Evolutionary conservation across 37 sponge, comb jelly and placozoan species (phyloP).

Genomic region (Agelas oroides): DNA sequence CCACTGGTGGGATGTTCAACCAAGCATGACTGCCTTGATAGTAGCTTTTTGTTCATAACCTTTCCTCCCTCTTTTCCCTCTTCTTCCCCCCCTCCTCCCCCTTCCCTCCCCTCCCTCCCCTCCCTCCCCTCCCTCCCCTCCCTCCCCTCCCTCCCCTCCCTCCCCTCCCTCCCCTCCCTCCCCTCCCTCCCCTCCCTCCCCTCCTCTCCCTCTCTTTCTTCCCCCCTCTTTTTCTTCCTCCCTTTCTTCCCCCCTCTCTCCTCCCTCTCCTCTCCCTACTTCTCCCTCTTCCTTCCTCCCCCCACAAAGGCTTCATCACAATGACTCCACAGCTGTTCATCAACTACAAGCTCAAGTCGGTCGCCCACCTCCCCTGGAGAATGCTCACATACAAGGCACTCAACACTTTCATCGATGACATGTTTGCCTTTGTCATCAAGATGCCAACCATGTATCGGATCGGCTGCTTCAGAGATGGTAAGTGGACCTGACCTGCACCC

Average conservation of each 20-base stretch:
- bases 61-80: too few relatives aligned
- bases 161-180: not conserved
- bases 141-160: not conserved
- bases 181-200: not conserved
- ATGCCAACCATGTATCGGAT: constrained; percentile 99
- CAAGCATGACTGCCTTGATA: too few relatives aligned
- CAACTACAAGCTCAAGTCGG: constrained; percentile 99
- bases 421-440: constrained; percentile 99
- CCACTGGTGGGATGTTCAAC: too few relatives aligned
- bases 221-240: not conserved
- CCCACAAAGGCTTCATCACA: constrained; percentile 88
- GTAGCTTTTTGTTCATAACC: too few relatives aligned
- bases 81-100: not conserved
- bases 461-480: constrained; percentile 98
- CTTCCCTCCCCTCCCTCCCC: not conserved
- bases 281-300: not conserved
- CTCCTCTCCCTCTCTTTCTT: not conserved
- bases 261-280: too few relatives aligned
- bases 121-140: not conserved
- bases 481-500: constrained; percentile 17
- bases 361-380: constrained; percentile 99
- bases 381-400: constrained; percentile 99
- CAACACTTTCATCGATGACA: constrained; percentile 99
- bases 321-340: constrained; percentile 99
- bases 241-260: not conserved